phyloP scores from a whole-genome alignment of 2,113 vertebrate species.

The Craseonycteris thonglongyai region DNA sequence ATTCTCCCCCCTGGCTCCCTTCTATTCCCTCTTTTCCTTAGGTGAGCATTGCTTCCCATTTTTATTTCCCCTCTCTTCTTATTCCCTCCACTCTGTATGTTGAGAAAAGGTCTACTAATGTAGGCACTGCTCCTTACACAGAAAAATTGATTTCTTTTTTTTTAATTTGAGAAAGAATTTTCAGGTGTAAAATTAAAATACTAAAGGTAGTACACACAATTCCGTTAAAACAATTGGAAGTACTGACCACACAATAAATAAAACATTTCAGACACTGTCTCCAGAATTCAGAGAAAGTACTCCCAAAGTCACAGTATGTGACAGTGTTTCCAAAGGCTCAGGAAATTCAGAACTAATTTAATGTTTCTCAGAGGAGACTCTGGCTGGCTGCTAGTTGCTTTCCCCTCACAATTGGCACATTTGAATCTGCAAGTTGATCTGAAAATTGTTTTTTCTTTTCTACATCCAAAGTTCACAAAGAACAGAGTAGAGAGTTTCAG shows the following conservation, averaged over 20 bases:
- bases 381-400: neutral
- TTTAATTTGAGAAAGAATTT: constrained; percentile 6
- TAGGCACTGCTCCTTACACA: constrained; percentile 26
- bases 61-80: neutral
- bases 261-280: constrained; percentile 22
- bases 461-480: neutral
- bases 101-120: constrained; percentile 41
- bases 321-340: neutral
- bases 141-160: neutral
- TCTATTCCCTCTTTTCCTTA: neutral
- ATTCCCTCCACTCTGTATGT: neutral
- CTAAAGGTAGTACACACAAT: neutral
- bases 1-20: neutral
- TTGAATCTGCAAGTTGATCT: neutral
- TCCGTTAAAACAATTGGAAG: constrained; percentile 4
- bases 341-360: constrained; percentile 24
- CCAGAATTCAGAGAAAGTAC: constrained; percentile 35
- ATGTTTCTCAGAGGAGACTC: neutral
- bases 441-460: neutral
- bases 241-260: constrained; percentile 34
- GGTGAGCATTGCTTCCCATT: neutral
- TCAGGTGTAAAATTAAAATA: constrained; percentile 45
- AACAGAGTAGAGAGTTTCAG: neutral
- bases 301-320: neutral
- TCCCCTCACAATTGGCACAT: neutral